Conservation (phyloP, 2,113 vertebrate genomes). For the Callospermophilus lateralis region DNA sequence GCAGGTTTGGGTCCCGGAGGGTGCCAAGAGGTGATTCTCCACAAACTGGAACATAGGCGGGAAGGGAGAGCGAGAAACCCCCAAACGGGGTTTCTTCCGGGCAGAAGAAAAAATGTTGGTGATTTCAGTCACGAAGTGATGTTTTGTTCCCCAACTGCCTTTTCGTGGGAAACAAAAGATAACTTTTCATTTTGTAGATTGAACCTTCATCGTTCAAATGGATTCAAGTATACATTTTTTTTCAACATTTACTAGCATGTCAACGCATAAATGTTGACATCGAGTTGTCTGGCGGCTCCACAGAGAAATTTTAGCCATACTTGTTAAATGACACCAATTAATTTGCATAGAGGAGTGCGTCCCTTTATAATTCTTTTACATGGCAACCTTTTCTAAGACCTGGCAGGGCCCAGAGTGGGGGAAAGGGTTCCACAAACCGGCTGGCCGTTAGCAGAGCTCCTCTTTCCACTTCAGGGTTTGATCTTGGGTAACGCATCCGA, state of each 20-base stretch:
- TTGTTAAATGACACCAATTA: not conserved
- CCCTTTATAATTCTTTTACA: accelerated
- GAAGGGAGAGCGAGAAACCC: accelerated
- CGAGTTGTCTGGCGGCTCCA: too few species aligned
- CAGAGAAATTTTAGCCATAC: not conserved
- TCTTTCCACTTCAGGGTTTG: not conserved
- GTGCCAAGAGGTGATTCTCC: not conserved
- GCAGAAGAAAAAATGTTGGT: not conserved
- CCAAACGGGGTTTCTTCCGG: not conserved
- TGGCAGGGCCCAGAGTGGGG: not conserved
- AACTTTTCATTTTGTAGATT: not conserved
- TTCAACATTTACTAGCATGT: not conserved
- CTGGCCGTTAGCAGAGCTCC: too few species aligned
- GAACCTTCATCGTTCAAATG: not conserved
- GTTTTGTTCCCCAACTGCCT: not conserved
- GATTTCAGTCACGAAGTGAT: too few species aligned
- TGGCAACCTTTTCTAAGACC: not conserved
- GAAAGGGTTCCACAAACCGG: accelerated
- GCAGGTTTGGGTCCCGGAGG: too few species aligned
- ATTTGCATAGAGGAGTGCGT: not conserved
- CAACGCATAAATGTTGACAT: not conserved
- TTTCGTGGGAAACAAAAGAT: not conserved
- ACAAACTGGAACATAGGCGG: not conserved
- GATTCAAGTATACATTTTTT: too few species aligned
- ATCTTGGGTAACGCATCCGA: accelerated